Evolutionary conservation across 1,140 invertebrate species (phyloP).

Genomic region (Musca domestica): DNA sequence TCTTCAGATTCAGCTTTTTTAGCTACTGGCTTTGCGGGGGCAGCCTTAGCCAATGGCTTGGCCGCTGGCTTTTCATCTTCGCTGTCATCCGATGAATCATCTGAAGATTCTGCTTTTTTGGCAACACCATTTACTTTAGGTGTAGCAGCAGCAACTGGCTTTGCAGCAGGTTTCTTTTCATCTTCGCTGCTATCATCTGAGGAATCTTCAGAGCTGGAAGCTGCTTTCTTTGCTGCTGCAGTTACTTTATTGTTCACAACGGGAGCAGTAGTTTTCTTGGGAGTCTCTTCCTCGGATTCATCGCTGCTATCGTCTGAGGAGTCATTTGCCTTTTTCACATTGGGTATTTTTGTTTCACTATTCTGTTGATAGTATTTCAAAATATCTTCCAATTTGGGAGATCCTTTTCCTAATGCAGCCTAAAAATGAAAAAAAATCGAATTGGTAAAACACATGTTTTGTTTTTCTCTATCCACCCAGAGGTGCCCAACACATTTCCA

Average conservation of each 20-base stretch:
- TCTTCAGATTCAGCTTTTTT: slow-evolving; percentile 22
- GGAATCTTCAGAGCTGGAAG: slow-evolving; percentile 30
- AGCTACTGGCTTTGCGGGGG: slow-evolving; percentile 5
- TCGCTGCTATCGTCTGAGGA: slow-evolving; percentile 27
- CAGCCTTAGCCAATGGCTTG: slow-evolving; percentile 1
- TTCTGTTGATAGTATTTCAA: slow-evolving; percentile 56
- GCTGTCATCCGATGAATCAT: slow-evolving; percentile 5
- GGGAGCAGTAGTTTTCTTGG: slow-evolving; percentile 13
- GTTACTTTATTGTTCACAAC: not conserved
- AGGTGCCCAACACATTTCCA: not conserved
- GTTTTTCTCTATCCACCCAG: not conserved
- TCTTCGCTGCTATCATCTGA: slow-evolving; percentile 33
- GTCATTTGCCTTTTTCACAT: slow-evolving; percentile 29
- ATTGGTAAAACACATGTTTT: slow-evolving; percentile 3
- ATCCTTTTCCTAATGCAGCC: slow-evolving; percentile 56
- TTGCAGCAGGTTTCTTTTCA: slow-evolving; percentile 33
- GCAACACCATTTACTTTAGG: slow-evolving; percentile 25
- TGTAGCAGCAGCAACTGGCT: slow-evolving; percentile 30
- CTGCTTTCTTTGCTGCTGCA: slow-evolving; percentile 20
- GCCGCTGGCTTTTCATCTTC: slow-evolving; percentile 17
- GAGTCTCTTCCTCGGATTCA: slow-evolving; percentile 23
- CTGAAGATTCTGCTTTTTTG: slow-evolving; percentile 25
- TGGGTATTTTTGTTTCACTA: slow-evolving; percentile 54
- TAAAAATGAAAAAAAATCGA: slow-evolving; percentile 37
- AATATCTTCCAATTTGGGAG: slow-evolving; percentile 57